A percentile compares a stretch with the other conserved stretches of the same genome.
phyloP scores from a whole-genome alignment of 2,113 vertebrate species.

The Anolis sagrei region DNA sequence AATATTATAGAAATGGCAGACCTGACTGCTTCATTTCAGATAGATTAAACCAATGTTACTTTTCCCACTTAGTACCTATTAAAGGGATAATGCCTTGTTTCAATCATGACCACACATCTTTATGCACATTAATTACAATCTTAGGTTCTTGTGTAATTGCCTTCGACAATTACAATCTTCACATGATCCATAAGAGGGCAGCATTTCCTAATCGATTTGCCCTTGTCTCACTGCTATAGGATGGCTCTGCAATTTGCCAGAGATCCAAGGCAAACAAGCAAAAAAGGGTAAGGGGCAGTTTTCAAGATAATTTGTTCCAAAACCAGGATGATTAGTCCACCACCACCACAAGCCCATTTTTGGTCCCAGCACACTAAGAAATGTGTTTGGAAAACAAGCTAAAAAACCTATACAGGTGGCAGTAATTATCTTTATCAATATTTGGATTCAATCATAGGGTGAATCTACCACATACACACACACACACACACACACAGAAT shows the following conservation, averaged over 20 bases:
- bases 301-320: background rate
- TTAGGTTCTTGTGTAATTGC: too few relatives aligned
- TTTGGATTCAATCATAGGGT: background rate
- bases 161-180: too few relatives aligned
- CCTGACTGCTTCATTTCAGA: too few relatives aligned
- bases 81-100: background rate
- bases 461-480: too few relatives aligned
- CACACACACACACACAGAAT: too few relatives aligned
- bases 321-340: background rate
- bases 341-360: background rate
- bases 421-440: background rate
- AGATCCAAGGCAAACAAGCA: background rate
- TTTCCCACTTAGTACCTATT: background rate
- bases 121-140: background rate
- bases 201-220: constrained; percentile 13
- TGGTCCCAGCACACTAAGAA: background rate
- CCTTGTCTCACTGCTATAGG: background rate
- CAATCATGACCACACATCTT: background rate
- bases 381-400: too few relatives aligned
- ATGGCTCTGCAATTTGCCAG: background rate
- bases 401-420: background rate
- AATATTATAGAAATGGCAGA: too few relatives aligned
- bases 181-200: constrained; percentile 21
- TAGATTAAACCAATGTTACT: background rate
- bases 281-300: too few relatives aligned